Base-by-base conservation (phyloP, 2,888 invertebrate genomes). In the Sthenelais limicola region DNA sequence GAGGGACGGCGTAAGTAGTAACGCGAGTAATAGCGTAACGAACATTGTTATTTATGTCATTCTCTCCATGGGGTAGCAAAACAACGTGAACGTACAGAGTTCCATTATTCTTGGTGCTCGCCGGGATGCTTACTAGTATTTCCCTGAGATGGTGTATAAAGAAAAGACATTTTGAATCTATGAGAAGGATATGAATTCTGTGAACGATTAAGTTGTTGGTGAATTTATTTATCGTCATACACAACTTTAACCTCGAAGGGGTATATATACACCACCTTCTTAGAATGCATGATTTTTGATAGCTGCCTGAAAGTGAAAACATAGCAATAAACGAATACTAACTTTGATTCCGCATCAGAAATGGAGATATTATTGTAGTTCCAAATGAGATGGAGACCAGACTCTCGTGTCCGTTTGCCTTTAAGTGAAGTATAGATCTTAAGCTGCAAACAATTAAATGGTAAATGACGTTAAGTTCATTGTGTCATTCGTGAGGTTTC, bases 81-180 rank as follows among this genome's bases (percentile, higher is more conserved):
- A 93, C 90, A 1, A 93, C 91, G 87, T 95, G 94, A 83, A 96
- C 90, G 84, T 90, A 93, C 56, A 97, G 85, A 5, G 94, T 93
- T 0, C 97, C 97, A 90, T 97, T 97, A 73, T 92, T 91, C 18
- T 93, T 90, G 0, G 94, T 94, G 85, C 91, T 91, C 90, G 0
- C 93, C 1, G 96, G 94, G 77, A 97, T 89, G 77, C 91, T 90
- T 69, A 97, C 86, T 69, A 89, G 89, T 32, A 94, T 83, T 66
- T 91, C 90, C 81, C 94, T 94, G 79, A n/a, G 78, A n/a, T 18
- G 9, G 12, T 12, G 24, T 9, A 51, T 18, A 18, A 9, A 51
- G 7, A n/a, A 18, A 12, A 51, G 12, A 18, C 21, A 43, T 43
- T 43, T 18, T 12, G 18, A 43, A 12, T 43, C 43, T 18, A 43